Evolutionary conservation across 2,888 invertebrate species (phyloP).

Genomic region (Caenorhabditis doughertyi): DNA sequence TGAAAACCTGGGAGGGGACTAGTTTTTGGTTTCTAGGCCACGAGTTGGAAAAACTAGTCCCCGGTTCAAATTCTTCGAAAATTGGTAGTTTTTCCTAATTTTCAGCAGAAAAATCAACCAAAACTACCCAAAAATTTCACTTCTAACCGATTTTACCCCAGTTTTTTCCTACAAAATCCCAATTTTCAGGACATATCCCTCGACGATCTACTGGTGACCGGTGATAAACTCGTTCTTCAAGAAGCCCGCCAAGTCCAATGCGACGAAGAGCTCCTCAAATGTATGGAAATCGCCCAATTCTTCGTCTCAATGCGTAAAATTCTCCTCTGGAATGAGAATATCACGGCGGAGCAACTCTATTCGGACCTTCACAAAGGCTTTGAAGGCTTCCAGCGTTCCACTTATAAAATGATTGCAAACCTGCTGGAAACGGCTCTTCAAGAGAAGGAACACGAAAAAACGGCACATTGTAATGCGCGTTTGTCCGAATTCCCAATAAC

Average conservation of each 20-base stretch:
- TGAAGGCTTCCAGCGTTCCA: constrained; percentile 28
- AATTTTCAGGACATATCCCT: constrained; percentile 25
- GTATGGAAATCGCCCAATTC: constrained; percentile 57
- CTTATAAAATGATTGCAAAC: constrained; percentile 47
- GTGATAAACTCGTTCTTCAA: not conserved
- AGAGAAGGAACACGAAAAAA: constrained; percentile 51
- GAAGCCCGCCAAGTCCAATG: not conserved
- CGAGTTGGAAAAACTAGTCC: too few species aligned
- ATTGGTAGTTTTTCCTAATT: too few species aligned
- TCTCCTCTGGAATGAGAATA: constrained; percentile 51
- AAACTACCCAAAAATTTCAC: too few species aligned
- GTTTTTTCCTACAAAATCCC: too few species aligned
- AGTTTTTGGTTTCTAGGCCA: too few species aligned
- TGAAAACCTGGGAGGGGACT: too few species aligned
- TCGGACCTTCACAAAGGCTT: constrained; percentile 31
- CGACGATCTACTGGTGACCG: constrained; percentile 40
- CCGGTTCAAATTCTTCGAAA: too few species aligned
- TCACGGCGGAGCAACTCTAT: constrained; percentile 18
- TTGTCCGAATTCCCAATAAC: constrained; percentile 47
- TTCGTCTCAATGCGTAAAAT: constrained; percentile 55
- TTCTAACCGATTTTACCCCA: too few species aligned
- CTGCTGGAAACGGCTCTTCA: constrained; percentile 42
- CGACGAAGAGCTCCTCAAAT: constrained; percentile 39
- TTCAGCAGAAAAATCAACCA: too few species aligned
- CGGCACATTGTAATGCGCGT: constrained; percentile 50